Conservation (phyloP, 2,797 vertebrate genomes). For the Muscicapa comitata region DNA sequence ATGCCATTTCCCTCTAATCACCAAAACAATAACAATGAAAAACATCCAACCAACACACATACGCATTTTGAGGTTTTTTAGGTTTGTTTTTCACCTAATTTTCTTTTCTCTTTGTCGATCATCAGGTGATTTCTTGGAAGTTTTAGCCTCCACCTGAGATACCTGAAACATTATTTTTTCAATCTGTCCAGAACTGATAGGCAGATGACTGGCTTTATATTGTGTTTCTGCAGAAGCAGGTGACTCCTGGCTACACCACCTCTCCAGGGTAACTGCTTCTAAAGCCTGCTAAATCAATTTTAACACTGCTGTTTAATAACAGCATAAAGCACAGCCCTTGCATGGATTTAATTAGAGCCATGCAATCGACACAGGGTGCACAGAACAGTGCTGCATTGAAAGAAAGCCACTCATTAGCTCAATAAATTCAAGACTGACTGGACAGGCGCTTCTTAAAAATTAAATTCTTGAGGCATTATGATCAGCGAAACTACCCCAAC, state of each 20-base stretch:
- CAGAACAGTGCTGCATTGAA: neutral
- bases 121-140: neutral
- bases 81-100: neutral
- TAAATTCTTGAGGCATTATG: neutral
- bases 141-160: neutral
- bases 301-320: constrained; percentile 16
- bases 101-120: neutral
- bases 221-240: neutral
- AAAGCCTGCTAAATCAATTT: neutral
- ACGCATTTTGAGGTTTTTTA: accelerated
- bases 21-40: neutral
- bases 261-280: neutral
- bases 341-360: neutral
- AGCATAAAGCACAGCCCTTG: neutral
- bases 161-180: neutral
- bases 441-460: neutral
- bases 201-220: neutral
- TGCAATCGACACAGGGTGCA: neutral
- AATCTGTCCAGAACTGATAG: neutral
- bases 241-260: neutral
- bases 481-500: neutral
- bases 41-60: accelerated
- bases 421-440: neutral
- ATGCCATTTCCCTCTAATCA: neutral
- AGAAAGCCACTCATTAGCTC: neutral